phyloP scores from a whole-genome alignment of 2,113 vertebrate species.

The Vimba vimba region DNA sequence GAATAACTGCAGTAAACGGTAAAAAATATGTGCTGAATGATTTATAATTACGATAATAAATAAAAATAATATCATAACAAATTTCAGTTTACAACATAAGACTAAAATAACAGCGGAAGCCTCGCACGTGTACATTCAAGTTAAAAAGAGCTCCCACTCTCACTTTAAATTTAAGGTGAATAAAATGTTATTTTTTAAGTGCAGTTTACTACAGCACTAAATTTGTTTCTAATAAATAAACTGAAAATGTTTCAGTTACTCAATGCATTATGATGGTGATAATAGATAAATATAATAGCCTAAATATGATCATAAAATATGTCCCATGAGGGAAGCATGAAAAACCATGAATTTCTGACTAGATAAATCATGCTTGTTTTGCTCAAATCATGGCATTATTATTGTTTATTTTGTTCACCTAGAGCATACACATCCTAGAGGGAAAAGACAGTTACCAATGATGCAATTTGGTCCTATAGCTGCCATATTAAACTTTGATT shows the following conservation, averaged over 20 bases:
- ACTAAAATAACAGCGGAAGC: neutral
- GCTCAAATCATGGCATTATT: neutral
- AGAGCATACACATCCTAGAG: too few species aligned
- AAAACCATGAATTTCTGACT: too few species aligned
- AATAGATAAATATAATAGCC: neutral
- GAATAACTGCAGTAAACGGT: neutral
- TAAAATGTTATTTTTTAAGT: neutral
- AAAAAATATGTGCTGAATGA: neutral
- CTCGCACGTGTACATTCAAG: neutral
- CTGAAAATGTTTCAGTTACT: neutral
- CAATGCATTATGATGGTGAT: neutral
- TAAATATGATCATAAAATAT: neutral
- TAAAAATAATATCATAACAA: neutral
- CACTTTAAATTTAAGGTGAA: neutral
- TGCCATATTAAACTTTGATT: too few species aligned
- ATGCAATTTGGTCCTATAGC: too few species aligned
- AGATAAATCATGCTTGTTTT: too few species aligned
- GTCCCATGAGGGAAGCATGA: neutral
- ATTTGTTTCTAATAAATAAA: neutral
- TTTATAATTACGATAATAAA: neutral
- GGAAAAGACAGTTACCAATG: too few species aligned
- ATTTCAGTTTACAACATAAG: neutral
- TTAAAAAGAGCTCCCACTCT: neutral
- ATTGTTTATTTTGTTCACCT: too few species aligned
- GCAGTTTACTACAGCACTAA: neutral